Conservation (phyloP, 1,140 invertebrate genomes). For the Drosophila pseudoananassae region DNA sequence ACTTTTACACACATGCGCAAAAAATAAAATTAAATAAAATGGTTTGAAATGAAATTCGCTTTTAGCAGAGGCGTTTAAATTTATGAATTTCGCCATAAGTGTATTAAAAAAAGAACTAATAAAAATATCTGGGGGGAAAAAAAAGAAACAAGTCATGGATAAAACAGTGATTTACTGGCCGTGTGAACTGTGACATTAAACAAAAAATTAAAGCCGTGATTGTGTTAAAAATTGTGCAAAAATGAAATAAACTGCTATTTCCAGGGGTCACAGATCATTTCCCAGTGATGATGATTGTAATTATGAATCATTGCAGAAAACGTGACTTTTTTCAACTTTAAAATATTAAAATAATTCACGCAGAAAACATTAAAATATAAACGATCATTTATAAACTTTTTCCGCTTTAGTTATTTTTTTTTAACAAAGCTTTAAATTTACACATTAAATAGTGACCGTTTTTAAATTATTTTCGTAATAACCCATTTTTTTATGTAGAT, state of each 20-base stretch:
- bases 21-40: background rate
- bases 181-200: slow-evolving; percentile 10
- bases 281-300: background rate
- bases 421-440: background rate
- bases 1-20: slow-evolving; percentile 34
- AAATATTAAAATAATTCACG: background rate
- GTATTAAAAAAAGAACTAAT: slow-evolving; percentile 18
- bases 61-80: slow-evolving; percentile 54
- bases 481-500: background rate
- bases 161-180: slow-evolving; percentile 5
- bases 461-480: no score
- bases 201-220: background rate
- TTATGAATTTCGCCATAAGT: slow-evolving; percentile 42
- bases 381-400: no score
- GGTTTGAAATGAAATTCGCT: slow-evolving; percentile 10
- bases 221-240: background rate
- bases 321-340: background rate
- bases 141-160: background rate
- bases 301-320: background rate
- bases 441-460: no score
- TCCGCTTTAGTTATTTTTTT: background rate
- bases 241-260: background rate
- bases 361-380: background rate
- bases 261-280: background rate
- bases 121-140: background rate